Evolutionary conservation across 1,140 invertebrate genomes (phyloP).

Genomic region (Parapsyche elsis): DNA sequence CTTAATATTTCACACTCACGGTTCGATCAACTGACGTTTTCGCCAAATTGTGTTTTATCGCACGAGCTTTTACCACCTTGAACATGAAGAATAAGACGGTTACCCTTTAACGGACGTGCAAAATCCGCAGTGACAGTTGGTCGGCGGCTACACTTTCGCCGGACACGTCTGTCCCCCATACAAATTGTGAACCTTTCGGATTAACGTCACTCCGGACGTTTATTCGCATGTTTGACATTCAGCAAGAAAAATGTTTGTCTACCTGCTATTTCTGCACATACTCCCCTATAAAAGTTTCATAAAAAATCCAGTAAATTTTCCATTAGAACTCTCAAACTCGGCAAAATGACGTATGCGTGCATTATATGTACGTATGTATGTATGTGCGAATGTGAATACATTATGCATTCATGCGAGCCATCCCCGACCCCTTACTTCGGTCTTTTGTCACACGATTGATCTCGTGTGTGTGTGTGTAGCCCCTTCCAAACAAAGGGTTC

Average conservation of each 20-base stretch:
- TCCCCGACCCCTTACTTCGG: not conserved
- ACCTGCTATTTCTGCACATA: not conserved
- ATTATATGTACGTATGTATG: not conserved
- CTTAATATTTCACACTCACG: conserved; percentile 1
- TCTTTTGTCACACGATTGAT: conserved; percentile 30
- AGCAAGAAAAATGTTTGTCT: conserved; percentile 17
- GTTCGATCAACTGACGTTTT: not conserved
- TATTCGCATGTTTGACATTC: conserved; percentile 19
- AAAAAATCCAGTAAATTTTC: too few species aligned
- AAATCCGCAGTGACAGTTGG: conserved; percentile 13
- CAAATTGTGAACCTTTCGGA: conserved; percentile 32
- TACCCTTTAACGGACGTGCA: conserved; percentile 11
- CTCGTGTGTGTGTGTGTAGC: not conserved
- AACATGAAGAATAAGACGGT: not conserved
- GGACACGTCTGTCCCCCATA: conserved; percentile 8
- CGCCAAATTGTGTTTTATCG: not conserved
- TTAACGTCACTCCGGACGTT: conserved; percentile 27
- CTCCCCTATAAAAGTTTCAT: too few species aligned
- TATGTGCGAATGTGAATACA: too few species aligned
- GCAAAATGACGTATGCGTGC: not conserved
- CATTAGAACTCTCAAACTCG: too few species aligned
- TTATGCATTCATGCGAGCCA: conserved; percentile 21
- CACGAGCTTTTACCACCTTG: too few species aligned
- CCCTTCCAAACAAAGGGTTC: conserved; percentile 27
- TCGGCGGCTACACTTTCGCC: not conserved